phyloP scores from a whole-genome alignment of 2,797 vertebrate species.

The Ctenochaetus hawaiiensis region DNA sequence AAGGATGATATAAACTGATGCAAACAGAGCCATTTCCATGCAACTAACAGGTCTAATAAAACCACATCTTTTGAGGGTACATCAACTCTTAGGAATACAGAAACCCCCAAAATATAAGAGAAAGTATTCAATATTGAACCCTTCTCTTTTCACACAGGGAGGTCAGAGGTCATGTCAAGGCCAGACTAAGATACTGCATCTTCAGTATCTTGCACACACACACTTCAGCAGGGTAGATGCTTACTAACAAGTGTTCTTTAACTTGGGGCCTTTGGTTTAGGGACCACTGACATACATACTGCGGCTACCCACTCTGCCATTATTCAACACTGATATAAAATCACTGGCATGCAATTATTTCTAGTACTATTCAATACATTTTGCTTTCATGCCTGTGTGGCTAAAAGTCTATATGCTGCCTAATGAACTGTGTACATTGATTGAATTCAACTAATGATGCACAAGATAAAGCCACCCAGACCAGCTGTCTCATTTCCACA shows the following conservation, averaged over 20 bases:
- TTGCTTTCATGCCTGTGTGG: conserved; percentile 32
- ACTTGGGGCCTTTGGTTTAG: background rate
- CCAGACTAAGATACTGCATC: background rate
- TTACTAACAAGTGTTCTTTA: background rate
- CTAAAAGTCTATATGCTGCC: conserved; percentile 61
- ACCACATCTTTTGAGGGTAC: background rate
- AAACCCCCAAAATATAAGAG: no score
- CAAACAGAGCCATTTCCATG: background rate
- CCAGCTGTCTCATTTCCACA: conserved; percentile 60
- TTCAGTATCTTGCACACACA: background rate
- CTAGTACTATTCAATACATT: conserved; percentile 22
- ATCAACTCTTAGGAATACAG: no score
- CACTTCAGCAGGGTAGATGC: background rate
- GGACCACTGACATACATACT: background rate
- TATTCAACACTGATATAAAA: conserved; percentile 26
- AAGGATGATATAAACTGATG: conserved; percentile 13
- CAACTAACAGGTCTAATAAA: background rate
- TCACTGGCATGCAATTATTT: conserved; percentile 31
- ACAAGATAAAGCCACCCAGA: conserved; percentile 55
- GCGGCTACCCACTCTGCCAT: background rate
- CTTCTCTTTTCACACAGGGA: background rate
- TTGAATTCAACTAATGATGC: conserved; percentile 67
- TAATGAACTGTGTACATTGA: conserved; percentile 70
- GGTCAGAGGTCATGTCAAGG: background rate
- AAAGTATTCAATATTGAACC: background rate